phyloP scores from a whole-genome alignment of 2,888 invertebrate genomes.

The Resseliella maxima region DNA sequence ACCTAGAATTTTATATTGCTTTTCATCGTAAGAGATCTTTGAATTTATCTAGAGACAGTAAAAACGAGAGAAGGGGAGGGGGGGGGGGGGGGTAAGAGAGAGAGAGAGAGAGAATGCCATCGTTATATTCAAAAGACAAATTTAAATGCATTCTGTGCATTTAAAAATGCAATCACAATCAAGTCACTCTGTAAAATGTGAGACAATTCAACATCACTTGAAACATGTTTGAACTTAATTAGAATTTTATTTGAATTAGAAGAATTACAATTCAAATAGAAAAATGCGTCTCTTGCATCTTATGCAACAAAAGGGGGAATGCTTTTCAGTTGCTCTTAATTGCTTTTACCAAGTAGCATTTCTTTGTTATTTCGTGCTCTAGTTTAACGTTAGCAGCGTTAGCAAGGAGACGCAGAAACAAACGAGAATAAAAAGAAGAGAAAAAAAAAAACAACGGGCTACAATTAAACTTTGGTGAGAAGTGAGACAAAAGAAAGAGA shows the following conservation, averaged over 20 bases:
- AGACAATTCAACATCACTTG: background rate
- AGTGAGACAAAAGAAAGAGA: conserved; percentile 13
- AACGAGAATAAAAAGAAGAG: background rate
- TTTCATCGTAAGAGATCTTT: too few relatives aligned
- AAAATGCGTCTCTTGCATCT: background rate
- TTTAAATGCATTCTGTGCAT: background rate
- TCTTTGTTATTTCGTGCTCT: conserved; percentile 23
- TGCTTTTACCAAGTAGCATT: conserved; percentile 29
- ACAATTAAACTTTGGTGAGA: conserved; percentile 37
- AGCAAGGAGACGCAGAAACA: background rate
- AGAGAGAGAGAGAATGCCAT: too few relatives aligned
- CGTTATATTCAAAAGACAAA: background rate
- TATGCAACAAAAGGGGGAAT: background rate
- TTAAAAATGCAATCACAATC: conserved; percentile 21
- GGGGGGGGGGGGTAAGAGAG: too few relatives aligned
- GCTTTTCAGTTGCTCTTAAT: background rate
- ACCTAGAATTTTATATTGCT: too few relatives aligned
- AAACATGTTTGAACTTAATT: conserved; percentile 48
- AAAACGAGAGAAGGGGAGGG: too few relatives aligned
- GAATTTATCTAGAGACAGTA: too few relatives aligned
- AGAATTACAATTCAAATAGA: background rate
- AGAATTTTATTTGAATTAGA: conserved; percentile 48
- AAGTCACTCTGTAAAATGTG: background rate
- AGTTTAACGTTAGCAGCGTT: background rate
- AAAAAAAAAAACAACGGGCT: background rate